Evolutionary conservation across 1,140 invertebrate genomes (phyloP).

Genomic region (Pinna nobilis): DNA sequence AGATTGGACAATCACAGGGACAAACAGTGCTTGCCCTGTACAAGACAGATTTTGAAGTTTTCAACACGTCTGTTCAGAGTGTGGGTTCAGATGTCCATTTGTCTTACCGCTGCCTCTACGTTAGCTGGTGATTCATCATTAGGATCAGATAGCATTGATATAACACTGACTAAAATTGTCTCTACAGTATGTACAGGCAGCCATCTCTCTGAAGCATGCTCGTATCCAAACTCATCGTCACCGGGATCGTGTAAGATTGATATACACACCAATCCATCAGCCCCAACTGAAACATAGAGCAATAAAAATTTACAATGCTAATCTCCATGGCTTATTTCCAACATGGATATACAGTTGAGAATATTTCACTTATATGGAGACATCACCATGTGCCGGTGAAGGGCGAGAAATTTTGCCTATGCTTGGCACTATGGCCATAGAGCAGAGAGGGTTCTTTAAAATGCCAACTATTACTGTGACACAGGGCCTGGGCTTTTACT

Average conservation of each 20-base stretch:
- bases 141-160: slow-evolving; percentile 99
- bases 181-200: slow-evolving; percentile 99
- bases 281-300: slow-evolving; percentile 85
- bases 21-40: neutral
- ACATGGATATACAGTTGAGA: too few relatives aligned
- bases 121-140: slow-evolving; percentile 99
- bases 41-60: too few relatives aligned
- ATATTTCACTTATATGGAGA: too few relatives aligned
- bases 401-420: too few relatives aligned
- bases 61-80: neutral
- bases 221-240: slow-evolving; percentile 99
- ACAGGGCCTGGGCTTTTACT: too few relatives aligned
- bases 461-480: too few relatives aligned
- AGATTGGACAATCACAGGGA: neutral
- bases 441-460: too few relatives aligned
- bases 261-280: slow-evolving; percentile 99
- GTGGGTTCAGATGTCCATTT: neutral
- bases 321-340: too few relatives aligned
- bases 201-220: slow-evolving; percentile 99
- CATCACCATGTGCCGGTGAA: too few relatives aligned
- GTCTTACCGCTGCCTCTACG: slow-evolving; percentile 99
- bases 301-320: neutral
- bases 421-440: too few relatives aligned
- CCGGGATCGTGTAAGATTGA: slow-evolving; percentile 99
- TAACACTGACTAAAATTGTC: slow-evolving; percentile 93